Evolutionary conservation across 64 coral and sea anemone genomes (phyloP).

Genomic region (Pocillopora damicornis): DNA sequence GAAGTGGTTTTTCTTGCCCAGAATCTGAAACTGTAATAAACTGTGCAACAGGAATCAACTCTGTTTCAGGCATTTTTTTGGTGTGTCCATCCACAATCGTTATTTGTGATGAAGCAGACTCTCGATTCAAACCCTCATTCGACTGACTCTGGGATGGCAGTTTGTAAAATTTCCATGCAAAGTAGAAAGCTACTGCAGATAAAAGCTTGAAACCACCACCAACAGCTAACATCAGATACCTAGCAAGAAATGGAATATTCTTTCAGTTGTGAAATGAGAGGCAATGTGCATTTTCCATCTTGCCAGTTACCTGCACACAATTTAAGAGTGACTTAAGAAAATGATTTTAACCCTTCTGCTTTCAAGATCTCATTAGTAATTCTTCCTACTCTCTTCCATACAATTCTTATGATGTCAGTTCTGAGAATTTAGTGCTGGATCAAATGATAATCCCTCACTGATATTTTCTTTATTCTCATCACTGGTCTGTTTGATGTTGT

Average conservation of each 20-base stretch:
- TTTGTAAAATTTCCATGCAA: conserved; percentile 86
- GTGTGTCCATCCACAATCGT: background rate
- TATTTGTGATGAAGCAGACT: background rate
- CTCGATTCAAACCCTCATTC: background rate
- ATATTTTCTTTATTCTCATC: too few relatives aligned
- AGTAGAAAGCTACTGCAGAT: conserved; percentile 78
- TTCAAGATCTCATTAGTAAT: too few relatives aligned
- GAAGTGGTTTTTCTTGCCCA: background rate
- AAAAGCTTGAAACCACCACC: conserved; percentile 61
- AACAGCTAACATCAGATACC: conserved; percentile 64
- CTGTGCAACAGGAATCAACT: conserved; percentile 14
- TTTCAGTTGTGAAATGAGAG: too few relatives aligned
- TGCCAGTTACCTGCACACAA: too few relatives aligned
- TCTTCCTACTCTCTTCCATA: too few relatives aligned
- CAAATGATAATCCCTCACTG: too few relatives aligned
- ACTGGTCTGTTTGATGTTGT: too few relatives aligned
- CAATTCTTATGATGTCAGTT: too few relatives aligned
- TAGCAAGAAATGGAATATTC: background rate
- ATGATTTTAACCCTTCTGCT: too few relatives aligned
- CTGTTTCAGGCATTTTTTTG: background rate
- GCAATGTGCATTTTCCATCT: too few relatives aligned
- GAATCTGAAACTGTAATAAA: conserved; percentile 11
- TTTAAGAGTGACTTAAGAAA: too few relatives aligned
- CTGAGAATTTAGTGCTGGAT: too few relatives aligned
- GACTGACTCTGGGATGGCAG: conserved; percentile 4